These are phyloP conservation scores for Neomonachus schauinslandi DNA, from an alignment of 2,113 vertebrate genomes.

Conservation along the genomic window DNA sequence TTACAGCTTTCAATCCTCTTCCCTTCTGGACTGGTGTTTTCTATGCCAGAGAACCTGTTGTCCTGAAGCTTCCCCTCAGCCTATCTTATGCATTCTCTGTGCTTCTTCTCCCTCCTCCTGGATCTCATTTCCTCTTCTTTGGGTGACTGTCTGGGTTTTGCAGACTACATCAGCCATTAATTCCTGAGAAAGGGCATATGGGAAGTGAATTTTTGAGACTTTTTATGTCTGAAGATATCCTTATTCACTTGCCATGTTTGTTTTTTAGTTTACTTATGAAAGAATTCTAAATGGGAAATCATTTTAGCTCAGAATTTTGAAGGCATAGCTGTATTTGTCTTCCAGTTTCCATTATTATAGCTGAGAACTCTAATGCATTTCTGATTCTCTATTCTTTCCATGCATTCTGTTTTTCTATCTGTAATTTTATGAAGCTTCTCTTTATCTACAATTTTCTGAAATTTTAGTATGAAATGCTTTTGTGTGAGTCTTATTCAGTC, in stretches of 20 bases:
- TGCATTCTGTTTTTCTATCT: background rate
- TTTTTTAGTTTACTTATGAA: background rate
- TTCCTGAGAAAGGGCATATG: background rate
- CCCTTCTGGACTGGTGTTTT: background rate
- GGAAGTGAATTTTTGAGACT: background rate
- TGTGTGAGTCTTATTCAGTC: background rate
- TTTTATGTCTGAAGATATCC: background rate
- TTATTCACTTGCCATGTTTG: background rate
- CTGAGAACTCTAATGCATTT: background rate
- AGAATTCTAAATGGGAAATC: background rate
- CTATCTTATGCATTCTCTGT: background rate
- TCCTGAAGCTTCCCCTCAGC: background rate
- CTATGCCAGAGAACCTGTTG: background rate
- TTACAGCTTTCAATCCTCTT: background rate
- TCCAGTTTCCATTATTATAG: background rate
- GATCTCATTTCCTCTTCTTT: background rate
- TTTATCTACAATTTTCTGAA: background rate
- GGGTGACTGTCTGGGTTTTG: background rate
- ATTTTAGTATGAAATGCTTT: background rate
- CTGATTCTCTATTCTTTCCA: background rate
- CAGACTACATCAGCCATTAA: background rate
- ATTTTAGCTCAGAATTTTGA: background rate
- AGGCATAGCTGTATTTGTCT: background rate
- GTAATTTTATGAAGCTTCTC: background rate
- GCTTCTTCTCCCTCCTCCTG: background rate